A percentile compares a stretch with the other conserved stretches of the same genome.
Conservation (phyloP, 2,797 vertebrate genomes). For the Florisuga fusca region DNA sequence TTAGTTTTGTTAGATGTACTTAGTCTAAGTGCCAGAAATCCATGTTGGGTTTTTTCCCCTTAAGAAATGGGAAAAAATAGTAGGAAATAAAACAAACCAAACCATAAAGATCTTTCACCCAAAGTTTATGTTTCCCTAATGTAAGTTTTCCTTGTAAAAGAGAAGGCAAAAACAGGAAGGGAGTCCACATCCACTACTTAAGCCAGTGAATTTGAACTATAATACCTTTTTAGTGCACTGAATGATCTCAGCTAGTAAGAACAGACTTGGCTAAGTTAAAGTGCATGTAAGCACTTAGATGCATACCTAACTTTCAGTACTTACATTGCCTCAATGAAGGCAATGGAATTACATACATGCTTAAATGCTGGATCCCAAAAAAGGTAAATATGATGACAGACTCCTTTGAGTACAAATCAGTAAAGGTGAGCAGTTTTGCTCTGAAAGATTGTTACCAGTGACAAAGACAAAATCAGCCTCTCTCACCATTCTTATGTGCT, state of each 20-base stretch:
- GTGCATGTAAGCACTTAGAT: not conserved
- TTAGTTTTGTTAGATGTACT: slow-evolving; percentile 15
- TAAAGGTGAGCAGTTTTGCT: not conserved
- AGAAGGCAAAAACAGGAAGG: not conserved
- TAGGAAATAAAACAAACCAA: not conserved
- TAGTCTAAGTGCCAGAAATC: not conserved
- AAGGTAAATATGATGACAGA: not conserved
- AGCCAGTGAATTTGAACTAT: not conserved
- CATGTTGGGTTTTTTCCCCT: not conserved
- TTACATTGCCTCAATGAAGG: slow-evolving; percentile 9
- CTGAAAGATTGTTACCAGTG: not conserved
- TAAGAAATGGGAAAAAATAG: not conserved
- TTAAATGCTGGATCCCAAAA: not conserved
- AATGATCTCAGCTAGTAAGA: not conserved
- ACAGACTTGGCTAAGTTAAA: not conserved
- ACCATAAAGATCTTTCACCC: not conserved
- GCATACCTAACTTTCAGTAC: slow-evolving; percentile 3
- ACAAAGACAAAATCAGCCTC: not conserved
- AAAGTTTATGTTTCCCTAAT: not conserved
- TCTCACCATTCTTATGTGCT: not conserved
- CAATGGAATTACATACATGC: not conserved
- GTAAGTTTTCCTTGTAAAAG: not conserved
- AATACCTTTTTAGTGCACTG: not conserved
- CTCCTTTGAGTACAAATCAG: not conserved
- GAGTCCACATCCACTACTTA: not conserved